Base-by-base conservation (phyloP, 2,888 invertebrate genomes). In the Brachynemurus nebulosus region DNA sequence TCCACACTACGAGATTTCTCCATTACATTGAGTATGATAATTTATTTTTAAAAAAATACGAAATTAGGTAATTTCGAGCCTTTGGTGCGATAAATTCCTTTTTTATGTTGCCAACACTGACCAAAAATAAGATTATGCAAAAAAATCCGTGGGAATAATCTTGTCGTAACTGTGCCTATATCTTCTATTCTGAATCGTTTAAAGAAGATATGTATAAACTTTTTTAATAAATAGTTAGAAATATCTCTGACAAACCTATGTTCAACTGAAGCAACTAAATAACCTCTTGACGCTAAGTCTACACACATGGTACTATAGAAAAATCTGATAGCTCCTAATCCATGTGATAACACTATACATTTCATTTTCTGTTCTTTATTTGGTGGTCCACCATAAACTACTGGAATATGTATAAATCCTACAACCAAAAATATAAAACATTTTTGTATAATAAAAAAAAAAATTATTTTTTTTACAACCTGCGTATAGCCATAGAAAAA, bases 211-310 rank as follows among this genome's bases (percentile, higher is more conserved):
- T n/a, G n/a, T n/a, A n/a, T n/a, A n/a, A n/a, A n/a, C n/a, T n/a
- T n/a, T n/a, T n/a, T n/a, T n/a, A n/a, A n/a, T n/a, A n/a, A n/a
- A n/a, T n/a, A n/a, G n/a, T n/a, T 18, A 5, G 40, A 23, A 19
- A n/a, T 11, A 9, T 11, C 16, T 37, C 9, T 42, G 23, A 34
- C 33, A 40, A 55, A 74, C 73, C 72, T 72, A 60, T 80, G 79
- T 58, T 80, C 79, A 14, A 78, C 54, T n/a, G 72, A 71, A 2
- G 72, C 75, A 1, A 80, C 76, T 8, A 80, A 59, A 57, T 70
- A 78, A 2, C 80, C 80, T 52, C 74, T 68, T 2, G 77, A 77
- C 2, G 80, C 78, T 44, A 80, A 56, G 52, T 80, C 78, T 36
- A 67, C 61, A 54, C 75, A 75, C 36, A 74, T 64, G 3, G 71